Evolutionary conservation across 2,888 invertebrate genomes (phyloP).

Genomic region (Drosophila quinaria): DNA sequence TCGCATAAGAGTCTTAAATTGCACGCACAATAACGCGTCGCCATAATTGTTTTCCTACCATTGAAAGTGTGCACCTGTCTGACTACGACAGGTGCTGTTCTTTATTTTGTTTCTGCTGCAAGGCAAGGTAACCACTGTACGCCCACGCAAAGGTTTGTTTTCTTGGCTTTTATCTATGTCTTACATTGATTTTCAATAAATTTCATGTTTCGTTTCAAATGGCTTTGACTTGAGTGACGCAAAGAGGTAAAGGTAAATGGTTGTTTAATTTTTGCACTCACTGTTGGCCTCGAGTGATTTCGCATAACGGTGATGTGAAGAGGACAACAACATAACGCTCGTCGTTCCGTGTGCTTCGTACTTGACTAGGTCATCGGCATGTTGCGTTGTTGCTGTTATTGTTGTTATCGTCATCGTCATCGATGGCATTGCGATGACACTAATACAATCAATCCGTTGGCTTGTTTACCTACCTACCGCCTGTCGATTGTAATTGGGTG

Average conservation of each 20-base stretch:
- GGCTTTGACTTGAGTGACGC: constrained; percentile 6
- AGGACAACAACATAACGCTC: constrained; percentile 37
- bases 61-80: constrained; percentile 14
- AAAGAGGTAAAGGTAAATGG: constrained; percentile 42
- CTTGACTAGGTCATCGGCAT: constrained; percentile 71
- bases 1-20: constrained; percentile 29
- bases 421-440: constrained; percentile 55
- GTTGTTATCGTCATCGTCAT: constrained; percentile 41
- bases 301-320: constrained; percentile 36
- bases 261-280: constrained; percentile 37
- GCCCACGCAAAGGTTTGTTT: constrained; percentile 14
- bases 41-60: constrained; percentile 38
- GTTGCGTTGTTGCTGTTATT: constrained; percentile 23
- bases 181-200: constrained; percentile 67
- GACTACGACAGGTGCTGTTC: constrained; percentile 16
- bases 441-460: constrained; percentile 63
- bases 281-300: constrained; percentile 35
- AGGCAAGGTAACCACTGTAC: constrained; percentile 2
- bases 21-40: constrained; percentile 19
- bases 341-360: constrained; percentile 35
- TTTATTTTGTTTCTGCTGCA: constrained; percentile 9
- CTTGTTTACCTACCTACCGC: constrained; percentile 70
- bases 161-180: constrained; percentile 20
- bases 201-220: constrained; percentile 18
- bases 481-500: constrained; percentile 39